phyloP scores from a whole-genome alignment of 2,888 invertebrate genomes.

The Brachypalpus laphriformis region DNA sequence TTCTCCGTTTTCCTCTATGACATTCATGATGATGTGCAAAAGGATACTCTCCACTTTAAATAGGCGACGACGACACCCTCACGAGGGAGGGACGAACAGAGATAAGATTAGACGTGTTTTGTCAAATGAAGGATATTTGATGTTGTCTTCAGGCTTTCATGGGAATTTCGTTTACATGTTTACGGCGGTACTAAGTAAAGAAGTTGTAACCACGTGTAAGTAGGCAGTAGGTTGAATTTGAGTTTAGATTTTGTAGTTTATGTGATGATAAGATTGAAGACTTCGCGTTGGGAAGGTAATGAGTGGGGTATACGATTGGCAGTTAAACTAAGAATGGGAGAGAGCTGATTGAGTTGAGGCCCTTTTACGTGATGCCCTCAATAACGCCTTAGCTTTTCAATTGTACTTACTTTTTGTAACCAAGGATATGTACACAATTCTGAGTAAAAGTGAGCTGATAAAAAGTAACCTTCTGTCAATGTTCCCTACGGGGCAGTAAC shows the following conservation, averaged over 20 bases:
- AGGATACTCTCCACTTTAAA: slow-evolving; percentile 46
- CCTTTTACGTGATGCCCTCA: background rate
- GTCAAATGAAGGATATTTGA: slow-evolving; percentile 59
- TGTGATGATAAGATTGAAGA: slow-evolving; percentile 37
- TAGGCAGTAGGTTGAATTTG: slow-evolving; percentile 22
- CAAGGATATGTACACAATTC: too few species aligned
- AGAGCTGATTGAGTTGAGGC: background rate
- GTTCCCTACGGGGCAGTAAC: too few species aligned
- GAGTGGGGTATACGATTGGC: background rate
- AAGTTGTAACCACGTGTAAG: slow-evolving; percentile 17
- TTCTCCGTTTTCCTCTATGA: slow-evolving; percentile 30
- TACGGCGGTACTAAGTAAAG: background rate
- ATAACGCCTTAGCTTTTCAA: background rate
- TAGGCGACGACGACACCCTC: background rate
- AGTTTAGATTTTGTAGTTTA: slow-evolving; percentile 41
- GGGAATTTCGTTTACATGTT: slow-evolving; percentile 20
- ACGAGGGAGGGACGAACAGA: background rate
- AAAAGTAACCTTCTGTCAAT: too few species aligned
- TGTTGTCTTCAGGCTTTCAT: slow-evolving; percentile 47
- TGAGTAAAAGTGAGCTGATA: too few species aligned
- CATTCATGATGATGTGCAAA: slow-evolving; percentile 55
- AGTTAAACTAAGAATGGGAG: background rate
- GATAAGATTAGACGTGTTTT: slow-evolving; percentile 59
- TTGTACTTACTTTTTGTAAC: too few species aligned
- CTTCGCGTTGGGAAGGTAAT: background rate